Conservation (phyloP, 2,113 vertebrate species). For the Melanotaenia duboulayi region DNA sequence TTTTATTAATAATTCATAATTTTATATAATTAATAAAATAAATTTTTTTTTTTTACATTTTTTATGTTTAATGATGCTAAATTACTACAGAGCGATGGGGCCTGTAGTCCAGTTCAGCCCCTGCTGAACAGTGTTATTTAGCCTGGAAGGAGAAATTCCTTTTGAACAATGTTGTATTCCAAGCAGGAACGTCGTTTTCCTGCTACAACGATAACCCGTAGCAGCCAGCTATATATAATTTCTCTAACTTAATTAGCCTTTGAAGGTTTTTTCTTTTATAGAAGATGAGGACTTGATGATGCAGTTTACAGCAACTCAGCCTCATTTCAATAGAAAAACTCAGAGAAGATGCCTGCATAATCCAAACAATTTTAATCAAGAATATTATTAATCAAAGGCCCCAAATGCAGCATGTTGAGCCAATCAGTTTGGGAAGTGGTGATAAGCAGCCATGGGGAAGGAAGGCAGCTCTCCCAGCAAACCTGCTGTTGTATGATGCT, state of each 20-base stretch:
- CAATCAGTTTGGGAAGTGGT: neutral
- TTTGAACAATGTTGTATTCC: too few relatives aligned
- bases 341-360: neutral
- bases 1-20: too few relatives aligned
- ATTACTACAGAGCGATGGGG: too few relatives aligned
- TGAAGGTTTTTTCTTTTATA: neutral
- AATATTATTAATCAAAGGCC: conserved; percentile 5
- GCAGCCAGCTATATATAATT: neutral
- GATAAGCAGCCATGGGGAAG: neutral
- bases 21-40: too few relatives aligned
- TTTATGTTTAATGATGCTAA: too few relatives aligned
- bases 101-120: too few relatives aligned
- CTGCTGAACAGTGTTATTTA: too few relatives aligned
- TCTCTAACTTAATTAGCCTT: neutral
- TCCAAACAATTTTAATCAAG: conserved; percentile 11
- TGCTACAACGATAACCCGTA: too few relatives aligned
- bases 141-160: too few relatives aligned
- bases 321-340: conserved; percentile 17
- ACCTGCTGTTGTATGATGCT: neutral
- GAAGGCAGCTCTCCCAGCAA: neutral
- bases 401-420: neutral
- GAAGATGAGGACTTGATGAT: conserved; percentile 25
- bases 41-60: too few relatives aligned
- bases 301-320: conserved; percentile 31
- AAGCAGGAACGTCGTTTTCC: too few relatives aligned